A percentile compares a stretch with the other conserved stretches of the same genome.
These are phyloP conservation scores for Trematomus loennbergii DNA, from an alignment of 2,113 vertebrate genomes.

Conservation along the genomic window DNA sequence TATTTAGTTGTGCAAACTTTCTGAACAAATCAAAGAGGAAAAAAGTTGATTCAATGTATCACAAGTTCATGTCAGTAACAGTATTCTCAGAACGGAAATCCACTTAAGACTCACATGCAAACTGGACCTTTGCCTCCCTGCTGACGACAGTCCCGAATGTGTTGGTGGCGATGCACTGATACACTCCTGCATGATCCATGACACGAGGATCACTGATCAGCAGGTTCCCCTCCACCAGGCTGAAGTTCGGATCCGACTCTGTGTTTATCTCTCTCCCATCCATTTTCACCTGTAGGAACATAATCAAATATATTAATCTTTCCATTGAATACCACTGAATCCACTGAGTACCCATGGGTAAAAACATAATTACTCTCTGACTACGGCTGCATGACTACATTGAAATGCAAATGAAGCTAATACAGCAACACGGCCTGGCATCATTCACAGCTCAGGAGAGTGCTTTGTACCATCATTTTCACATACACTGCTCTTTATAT, in stretches of 20 bases:
- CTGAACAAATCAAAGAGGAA: not conserved
- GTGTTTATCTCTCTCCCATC: constrained; percentile 88
- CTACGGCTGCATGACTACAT: not conserved
- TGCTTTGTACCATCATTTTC: not conserved
- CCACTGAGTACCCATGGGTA: not conserved
- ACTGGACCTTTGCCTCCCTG: constrained; percentile 89
- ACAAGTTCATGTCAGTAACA: not conserved
- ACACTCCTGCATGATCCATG: constrained; percentile 87
- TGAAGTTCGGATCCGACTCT: constrained; percentile 86
- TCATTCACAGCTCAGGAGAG: not conserved
- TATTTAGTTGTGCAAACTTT: too few species aligned
- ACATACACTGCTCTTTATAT: not conserved
- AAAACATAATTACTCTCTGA: not conserved
- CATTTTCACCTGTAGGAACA: constrained; percentile 88
- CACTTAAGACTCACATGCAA: constrained; percentile 88
- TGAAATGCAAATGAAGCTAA: constrained; percentile 3
- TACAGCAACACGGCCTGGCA: not conserved
- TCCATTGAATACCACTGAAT: not conserved
- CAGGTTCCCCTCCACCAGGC: constrained; percentile 89
- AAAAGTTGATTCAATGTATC: too few species aligned
- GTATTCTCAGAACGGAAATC: too few species aligned
- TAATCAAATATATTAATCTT: not conserved
- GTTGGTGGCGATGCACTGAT: constrained; percentile 93
- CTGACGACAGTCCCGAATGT: constrained; percentile 90
- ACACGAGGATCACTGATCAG: constrained; percentile 88